phyloP scores from a whole-genome alignment of 2,113 vertebrate species.

The Lophius piscatorius region DNA sequence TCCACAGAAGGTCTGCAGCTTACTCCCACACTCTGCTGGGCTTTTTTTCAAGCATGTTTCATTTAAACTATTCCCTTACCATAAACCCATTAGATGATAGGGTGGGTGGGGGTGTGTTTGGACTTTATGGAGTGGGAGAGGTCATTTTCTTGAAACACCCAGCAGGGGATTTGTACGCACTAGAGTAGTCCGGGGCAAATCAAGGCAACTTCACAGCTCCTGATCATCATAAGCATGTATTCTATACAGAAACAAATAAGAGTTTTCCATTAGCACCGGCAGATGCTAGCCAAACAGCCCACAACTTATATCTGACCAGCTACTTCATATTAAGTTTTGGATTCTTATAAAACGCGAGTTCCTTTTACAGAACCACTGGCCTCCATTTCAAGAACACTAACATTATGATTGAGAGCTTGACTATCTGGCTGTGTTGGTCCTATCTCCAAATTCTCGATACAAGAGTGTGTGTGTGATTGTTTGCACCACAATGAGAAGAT shows the following conservation, averaged over 20 bases:
- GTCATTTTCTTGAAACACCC: constrained; percentile 69
- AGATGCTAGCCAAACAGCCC: background rate
- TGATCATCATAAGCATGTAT: constrained; percentile 15
- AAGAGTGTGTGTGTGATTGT: too few relatives aligned
- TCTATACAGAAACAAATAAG: constrained; percentile 16
- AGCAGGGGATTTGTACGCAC: constrained; percentile 75
- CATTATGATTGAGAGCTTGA: too few relatives aligned
- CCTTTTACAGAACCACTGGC: too few relatives aligned
- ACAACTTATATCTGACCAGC: background rate
- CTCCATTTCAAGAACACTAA: too few relatives aligned
- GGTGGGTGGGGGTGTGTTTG: constrained; percentile 38
- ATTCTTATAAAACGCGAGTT: too few relatives aligned
- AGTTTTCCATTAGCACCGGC: background rate
- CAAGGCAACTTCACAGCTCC: constrained; percentile 69
- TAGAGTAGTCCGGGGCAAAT: constrained; percentile 65
- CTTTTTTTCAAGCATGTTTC: constrained; percentile 51
- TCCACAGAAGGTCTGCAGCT: constrained; percentile 38
- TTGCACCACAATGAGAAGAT: too few relatives aligned
- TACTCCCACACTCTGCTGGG: constrained; percentile 37
- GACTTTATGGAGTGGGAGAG: constrained; percentile 61
- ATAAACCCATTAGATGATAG: constrained; percentile 60
- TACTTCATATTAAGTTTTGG: too few relatives aligned
- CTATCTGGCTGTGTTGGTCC: too few relatives aligned
- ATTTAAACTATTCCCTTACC: constrained; percentile 57
- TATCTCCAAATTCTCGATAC: too few relatives aligned